These are phyloP conservation scores for Nyctibius bracteatus DNA, from an alignment of 2,113 vertebrate species.

Conservation along the genomic window DNA sequence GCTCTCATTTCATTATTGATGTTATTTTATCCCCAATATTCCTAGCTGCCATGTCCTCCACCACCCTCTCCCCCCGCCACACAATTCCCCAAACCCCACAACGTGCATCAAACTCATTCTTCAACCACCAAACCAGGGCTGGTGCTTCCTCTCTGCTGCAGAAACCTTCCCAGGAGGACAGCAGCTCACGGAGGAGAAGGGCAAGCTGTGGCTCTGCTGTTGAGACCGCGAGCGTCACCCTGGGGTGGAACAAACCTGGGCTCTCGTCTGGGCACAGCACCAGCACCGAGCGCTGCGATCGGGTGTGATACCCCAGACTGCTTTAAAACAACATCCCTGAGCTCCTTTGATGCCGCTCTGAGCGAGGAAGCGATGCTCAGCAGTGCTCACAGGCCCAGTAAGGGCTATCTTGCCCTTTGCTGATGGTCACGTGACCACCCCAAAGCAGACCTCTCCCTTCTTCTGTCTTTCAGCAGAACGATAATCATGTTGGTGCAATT, in stretches of 20 bases:
- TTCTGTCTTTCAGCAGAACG: neutral
- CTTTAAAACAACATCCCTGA: neutral
- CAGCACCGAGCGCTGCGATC: accelerated
- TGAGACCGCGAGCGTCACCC: accelerated
- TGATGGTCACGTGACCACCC: neutral
- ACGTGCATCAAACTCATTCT: neutral
- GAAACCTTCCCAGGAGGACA: neutral
- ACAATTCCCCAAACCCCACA: neutral
- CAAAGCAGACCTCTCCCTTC: neutral
- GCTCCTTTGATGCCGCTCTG: neutral
- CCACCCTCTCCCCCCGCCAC: neutral
- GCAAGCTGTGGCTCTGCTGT: neutral
- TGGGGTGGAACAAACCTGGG: neutral
- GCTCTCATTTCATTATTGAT: neutral
- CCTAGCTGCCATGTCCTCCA: neutral
- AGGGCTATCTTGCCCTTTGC: no score
- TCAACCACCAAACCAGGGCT: accelerated
- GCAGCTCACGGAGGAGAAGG: neutral
- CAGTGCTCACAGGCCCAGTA: accelerated
- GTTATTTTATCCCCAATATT: neutral
- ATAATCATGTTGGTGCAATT: neutral
- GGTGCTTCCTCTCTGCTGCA: neutral
- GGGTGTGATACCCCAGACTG: accelerated
- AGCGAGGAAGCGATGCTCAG: neutral
- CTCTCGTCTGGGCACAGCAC: neutral